phyloP scores from a whole-genome alignment of 2,113 vertebrate species.

The Beaufortia kweichowensis region DNA sequence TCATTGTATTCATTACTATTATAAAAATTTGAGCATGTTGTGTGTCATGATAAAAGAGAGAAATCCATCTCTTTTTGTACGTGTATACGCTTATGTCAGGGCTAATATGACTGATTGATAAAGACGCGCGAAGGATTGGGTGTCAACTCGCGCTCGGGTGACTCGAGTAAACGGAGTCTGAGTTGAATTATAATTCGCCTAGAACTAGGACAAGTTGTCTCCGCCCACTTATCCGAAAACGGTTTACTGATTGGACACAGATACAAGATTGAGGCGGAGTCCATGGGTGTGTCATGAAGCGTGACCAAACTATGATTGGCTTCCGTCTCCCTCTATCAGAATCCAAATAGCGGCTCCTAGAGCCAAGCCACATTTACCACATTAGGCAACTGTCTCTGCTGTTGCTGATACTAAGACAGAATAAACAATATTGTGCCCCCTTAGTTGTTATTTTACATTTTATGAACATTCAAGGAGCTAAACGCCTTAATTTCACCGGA shows the following conservation, averaged over 20 bases:
- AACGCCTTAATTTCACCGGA: constrained; percentile 9
- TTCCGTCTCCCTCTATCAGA: constrained; percentile 37
- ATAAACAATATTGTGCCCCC: constrained; percentile 19
- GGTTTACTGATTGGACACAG: constrained; percentile 49
- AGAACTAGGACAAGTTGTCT: constrained; percentile 58
- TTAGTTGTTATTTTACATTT: constrained; percentile 1
- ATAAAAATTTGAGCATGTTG: not conserved
- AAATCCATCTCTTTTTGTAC: not conserved
- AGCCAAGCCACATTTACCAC: constrained; percentile 53
- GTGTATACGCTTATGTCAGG: constrained; percentile 21
- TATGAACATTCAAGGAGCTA: constrained; percentile 13
- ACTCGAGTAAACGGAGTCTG: constrained; percentile 45
- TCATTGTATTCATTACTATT: not conserved
- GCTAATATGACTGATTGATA: constrained; percentile 34
- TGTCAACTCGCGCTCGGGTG: constrained; percentile 31
- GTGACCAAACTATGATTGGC: constrained; percentile 47
- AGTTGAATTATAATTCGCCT: constrained; percentile 54
- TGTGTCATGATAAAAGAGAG: not conserved
- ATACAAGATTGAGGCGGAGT: constrained; percentile 21
- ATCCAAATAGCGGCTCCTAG: constrained; percentile 44
- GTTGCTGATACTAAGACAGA: constrained; percentile 28
- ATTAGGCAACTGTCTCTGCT: constrained; percentile 44
- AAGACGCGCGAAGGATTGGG: constrained; percentile 25
- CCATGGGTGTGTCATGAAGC: constrained; percentile 34
- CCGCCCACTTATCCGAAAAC: constrained; percentile 41